phyloP scores from a whole-genome alignment of 2,888 invertebrate species.

The Hydraecia micacea region DNA sequence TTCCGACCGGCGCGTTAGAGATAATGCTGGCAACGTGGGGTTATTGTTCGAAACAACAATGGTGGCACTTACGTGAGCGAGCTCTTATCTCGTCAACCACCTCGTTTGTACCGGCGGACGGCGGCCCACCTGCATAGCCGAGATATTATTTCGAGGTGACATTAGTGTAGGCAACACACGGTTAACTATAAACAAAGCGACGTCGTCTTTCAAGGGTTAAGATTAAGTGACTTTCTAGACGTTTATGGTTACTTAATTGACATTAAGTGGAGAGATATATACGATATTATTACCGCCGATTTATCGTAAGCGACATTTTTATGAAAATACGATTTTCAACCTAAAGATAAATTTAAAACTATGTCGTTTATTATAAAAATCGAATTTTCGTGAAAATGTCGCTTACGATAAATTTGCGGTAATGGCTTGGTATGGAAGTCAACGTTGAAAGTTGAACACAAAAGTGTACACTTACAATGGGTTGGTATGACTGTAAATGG shows the following conservation, averaged over 20 bases:
- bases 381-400: too few relatives aligned
- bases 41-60: conserved; percentile 85
- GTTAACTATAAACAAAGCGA: conserved; percentile 63
- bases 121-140: conserved; percentile 77
- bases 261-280: conserved; percentile 41
- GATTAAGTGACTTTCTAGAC: conserved; percentile 61
- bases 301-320: too few relatives aligned
- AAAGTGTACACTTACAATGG: neutral
- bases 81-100: conserved; percentile 84
- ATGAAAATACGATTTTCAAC: too few relatives aligned
- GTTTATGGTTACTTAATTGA: conserved; percentile 50
- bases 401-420: too few relatives aligned
- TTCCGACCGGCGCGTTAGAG: conserved; percentile 77
- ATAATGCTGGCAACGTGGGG: conserved; percentile 80
- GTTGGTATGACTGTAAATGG: neutral
- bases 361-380: too few relatives aligned
- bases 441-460: conserved; percentile 6
- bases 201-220: conserved; percentile 54
- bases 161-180: conserved; percentile 67
- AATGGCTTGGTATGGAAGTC: conserved; percentile 20
- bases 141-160: conserved; percentile 73
- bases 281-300: too few relatives aligned
- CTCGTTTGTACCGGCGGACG: conserved; percentile 80
- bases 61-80: conserved; percentile 78
- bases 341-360: too few relatives aligned